These are phyloP conservation scores for Caiman crocodilus DNA, from an alignment of 2,797 vertebrate genomes.

Conservation along the genomic window DNA sequence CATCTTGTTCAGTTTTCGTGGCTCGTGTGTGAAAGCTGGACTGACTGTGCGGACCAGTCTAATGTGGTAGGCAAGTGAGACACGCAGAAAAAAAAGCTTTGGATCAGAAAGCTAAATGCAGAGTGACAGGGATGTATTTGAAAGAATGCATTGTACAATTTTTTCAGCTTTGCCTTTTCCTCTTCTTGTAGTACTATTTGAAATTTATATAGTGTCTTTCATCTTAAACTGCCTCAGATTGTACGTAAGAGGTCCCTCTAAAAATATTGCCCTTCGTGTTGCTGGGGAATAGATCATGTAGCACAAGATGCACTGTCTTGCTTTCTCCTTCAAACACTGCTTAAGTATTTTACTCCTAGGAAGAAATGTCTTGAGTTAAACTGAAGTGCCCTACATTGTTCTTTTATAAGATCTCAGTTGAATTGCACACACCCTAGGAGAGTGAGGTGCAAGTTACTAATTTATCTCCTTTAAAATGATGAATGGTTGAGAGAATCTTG, in stretches of 20 bases:
- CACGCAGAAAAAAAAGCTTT: not conserved
- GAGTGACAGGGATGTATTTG: not conserved
- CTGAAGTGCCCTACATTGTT: constrained; percentile 13
- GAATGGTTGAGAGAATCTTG: not conserved
- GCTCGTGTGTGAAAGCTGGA: constrained; percentile 1
- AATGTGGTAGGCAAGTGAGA: not conserved
- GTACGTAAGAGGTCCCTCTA: not conserved
- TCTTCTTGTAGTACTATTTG: not conserved
- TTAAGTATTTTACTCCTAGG: not conserved
- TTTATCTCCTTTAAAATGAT: not conserved
- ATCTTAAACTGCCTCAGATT: not conserved
- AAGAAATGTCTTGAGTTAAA: not conserved
- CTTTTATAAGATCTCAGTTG: constrained; percentile 61
- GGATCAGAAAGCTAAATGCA: not conserved
- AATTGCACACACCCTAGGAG: constrained; percentile 28
- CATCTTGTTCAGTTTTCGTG: not conserved
- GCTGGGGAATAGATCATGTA: not conserved
- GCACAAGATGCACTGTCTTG: not conserved
- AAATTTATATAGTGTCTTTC: not conserved
- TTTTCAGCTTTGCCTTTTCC: not conserved
- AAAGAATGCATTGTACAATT: not conserved
- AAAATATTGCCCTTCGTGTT: not conserved
- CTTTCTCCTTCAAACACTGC: not conserved
- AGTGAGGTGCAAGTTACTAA: not conserved
- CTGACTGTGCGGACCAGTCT: not conserved